phyloP scores from a whole-genome alignment of 2,113 vertebrate genomes.

The Nothocercus julius region DNA sequence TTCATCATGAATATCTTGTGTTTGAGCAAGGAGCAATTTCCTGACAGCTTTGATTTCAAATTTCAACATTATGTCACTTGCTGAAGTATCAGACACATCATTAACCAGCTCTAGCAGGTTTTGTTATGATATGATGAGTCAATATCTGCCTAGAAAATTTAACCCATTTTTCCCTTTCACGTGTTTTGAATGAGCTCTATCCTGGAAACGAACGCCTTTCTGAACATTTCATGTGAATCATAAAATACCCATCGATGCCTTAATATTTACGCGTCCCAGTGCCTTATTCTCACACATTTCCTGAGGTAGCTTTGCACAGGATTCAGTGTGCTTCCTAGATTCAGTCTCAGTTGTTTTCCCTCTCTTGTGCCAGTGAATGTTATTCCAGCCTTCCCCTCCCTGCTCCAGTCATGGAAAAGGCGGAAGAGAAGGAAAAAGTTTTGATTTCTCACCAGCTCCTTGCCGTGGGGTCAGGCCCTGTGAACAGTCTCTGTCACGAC shows the following conservation, averaged over 20 bases:
- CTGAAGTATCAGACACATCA: slow-evolving; percentile 73
- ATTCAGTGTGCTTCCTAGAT: neutral
- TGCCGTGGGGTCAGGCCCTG: neutral
- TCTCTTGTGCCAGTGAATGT: neutral
- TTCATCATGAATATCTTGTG: slow-evolving; percentile 61
- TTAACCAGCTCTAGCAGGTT: slow-evolving; percentile 70
- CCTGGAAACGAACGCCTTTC: slow-evolving; percentile 3
- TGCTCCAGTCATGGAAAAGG: neutral
- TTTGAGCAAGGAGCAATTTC: slow-evolving; percentile 62
- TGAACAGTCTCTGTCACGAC: neutral
- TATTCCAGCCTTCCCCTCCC: neutral
- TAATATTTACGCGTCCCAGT: neutral
- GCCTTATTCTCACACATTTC: neutral
- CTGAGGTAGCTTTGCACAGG: neutral
- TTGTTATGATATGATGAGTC: slow-evolving; percentile 72
- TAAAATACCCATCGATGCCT: neutral
- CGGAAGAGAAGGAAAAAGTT: neutral
- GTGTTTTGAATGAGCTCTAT: neutral
- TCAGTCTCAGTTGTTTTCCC: neutral
- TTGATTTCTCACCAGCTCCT: neutral
- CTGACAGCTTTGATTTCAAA: slow-evolving; percentile 72
- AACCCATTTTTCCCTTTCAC: slow-evolving; percentile 36
- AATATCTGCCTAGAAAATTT: slow-evolving; percentile 65
- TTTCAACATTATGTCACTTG: slow-evolving; percentile 74
- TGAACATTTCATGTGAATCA: neutral